These are phyloP conservation scores for Tetrao urogallus DNA, from an alignment of 2,113 vertebrate genomes.

Conservation along the genomic window DNA sequence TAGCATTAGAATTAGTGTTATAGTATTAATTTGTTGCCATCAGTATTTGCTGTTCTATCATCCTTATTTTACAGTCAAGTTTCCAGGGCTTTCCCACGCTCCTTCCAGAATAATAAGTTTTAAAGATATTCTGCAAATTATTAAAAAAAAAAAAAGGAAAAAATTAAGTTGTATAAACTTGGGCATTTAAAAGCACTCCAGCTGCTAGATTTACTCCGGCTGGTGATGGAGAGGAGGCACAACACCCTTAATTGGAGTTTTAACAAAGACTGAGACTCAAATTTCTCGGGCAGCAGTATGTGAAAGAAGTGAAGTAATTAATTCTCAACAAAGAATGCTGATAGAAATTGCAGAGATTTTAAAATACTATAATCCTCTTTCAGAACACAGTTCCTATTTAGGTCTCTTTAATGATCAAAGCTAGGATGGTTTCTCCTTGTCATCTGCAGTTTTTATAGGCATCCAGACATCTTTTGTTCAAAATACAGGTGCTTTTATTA, in stretches of 20 bases:
- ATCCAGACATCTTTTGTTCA: not conserved
- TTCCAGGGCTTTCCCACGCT: not conserved
- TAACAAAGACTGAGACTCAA: not conserved
- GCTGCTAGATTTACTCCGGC: not conserved
- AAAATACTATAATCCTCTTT: slow-evolving; percentile 47
- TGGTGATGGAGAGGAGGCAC: not conserved
- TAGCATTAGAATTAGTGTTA: not conserved
- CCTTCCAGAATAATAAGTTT: not conserved
- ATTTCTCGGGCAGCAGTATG: not conserved
- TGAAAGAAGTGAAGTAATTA: slow-evolving; percentile 33
- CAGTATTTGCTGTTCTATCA: not conserved
- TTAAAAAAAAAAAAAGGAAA: not conserved
- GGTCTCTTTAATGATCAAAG: slow-evolving; percentile 57
- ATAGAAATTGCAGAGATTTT: slow-evolving; percentile 5
- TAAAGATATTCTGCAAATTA: not conserved
- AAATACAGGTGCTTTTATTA: not conserved
- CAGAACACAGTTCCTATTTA: slow-evolving; percentile 21
- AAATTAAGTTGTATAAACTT: not conserved
- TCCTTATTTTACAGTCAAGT: not conserved
- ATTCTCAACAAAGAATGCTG: slow-evolving; percentile 27
- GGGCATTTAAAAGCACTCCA: not conserved
- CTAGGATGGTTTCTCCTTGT: not conserved
- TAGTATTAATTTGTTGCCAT: not conserved
- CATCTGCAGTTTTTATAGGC: slow-evolving; percentile 9
- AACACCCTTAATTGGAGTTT: not conserved